Evolutionary conservation across 2,888 invertebrate species (phyloP).

Genomic region (Aporophyla lueneburgensis): DNA sequence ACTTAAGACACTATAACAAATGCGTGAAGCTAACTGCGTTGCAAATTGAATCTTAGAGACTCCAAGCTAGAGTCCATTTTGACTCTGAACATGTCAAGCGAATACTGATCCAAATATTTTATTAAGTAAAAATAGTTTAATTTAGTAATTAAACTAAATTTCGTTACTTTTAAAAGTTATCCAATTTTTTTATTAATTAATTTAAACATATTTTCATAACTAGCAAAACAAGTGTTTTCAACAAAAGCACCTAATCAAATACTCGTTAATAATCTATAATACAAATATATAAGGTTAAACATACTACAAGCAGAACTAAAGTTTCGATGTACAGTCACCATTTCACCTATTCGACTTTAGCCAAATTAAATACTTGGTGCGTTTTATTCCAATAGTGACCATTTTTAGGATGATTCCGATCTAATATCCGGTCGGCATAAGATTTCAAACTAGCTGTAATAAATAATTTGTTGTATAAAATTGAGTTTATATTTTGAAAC

Average conservation of each 20-base stretch:
- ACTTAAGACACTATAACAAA: slow-evolving; percentile 62
- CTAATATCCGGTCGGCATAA: background rate
- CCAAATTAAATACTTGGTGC: slow-evolving; percentile 7
- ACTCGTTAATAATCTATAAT: slow-evolving; percentile 20
- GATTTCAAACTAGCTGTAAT: background rate
- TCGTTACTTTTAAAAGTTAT: slow-evolving; percentile 10
- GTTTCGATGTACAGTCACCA: background rate
- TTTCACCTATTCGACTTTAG: slow-evolving; percentile 18
- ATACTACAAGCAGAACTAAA: slow-evolving; percentile 28
- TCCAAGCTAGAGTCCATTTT: slow-evolving; percentile 53
- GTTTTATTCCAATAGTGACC: background rate
- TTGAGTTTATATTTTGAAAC: too few species aligned
- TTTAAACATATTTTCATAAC: background rate
- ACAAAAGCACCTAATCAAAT: slow-evolving; percentile 43
- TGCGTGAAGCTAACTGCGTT: slow-evolving; percentile 56
- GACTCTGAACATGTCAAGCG: slow-evolving; percentile 57
- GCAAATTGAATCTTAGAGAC: slow-evolving; percentile 64
- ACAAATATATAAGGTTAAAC: slow-evolving; percentile 24
- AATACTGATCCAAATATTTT: slow-evolving; percentile 56
- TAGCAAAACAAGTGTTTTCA: slow-evolving; percentile 27
- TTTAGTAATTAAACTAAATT: slow-evolving; percentile 10
- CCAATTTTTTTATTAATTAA: background rate
- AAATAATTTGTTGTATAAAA: too few species aligned
- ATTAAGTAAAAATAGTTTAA: slow-evolving; percentile 42
- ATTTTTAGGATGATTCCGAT: background rate